Conservation (phyloP, 1,140 invertebrate species). For the Drosophila truncata region DNA sequence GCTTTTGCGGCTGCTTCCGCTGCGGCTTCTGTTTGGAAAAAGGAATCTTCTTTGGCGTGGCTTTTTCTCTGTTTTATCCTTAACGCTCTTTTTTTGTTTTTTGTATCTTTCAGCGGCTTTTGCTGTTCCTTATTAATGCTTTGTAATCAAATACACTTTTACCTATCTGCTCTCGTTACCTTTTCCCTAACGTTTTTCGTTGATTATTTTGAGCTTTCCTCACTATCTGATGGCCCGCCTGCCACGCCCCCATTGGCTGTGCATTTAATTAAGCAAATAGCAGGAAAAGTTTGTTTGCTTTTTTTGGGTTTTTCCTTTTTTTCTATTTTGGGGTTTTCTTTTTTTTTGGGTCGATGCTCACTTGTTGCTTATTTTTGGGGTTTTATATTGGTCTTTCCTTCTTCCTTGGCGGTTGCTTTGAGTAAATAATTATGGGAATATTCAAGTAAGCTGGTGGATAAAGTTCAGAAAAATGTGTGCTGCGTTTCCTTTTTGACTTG, state of each 20-base stretch:
- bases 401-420: constrained; percentile 17
- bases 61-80: constrained; percentile 8
- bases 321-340: constrained; percentile 26
- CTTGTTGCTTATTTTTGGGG: constrained; percentile 50
- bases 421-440: constrained; percentile 33
- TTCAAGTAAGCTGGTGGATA: constrained; percentile 5
- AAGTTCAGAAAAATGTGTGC: neutral
- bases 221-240: constrained; percentile 29
- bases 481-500: neutral
- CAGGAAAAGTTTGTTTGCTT: constrained; percentile 48
- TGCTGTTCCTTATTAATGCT: constrained; percentile 61
- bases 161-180: constrained; percentile 19
- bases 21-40: constrained; percentile 35
- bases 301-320: constrained; percentile 30
- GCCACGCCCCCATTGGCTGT: constrained; percentile 48
- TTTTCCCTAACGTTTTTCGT: constrained; percentile 27
- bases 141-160: constrained; percentile 71
- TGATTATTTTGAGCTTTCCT: constrained; percentile 64
- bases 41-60: constrained; percentile 30
- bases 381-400: constrained; percentile 6
- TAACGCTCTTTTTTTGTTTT: constrained; percentile 14
- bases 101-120: constrained; percentile 32
- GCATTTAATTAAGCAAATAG: constrained; percentile 82
- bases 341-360: constrained; percentile 57
- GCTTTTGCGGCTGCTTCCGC: constrained; percentile 22